Evolutionary conservation across 2,113 vertebrate species (phyloP).

Genomic region (Bungarus multicinctus): DNA sequence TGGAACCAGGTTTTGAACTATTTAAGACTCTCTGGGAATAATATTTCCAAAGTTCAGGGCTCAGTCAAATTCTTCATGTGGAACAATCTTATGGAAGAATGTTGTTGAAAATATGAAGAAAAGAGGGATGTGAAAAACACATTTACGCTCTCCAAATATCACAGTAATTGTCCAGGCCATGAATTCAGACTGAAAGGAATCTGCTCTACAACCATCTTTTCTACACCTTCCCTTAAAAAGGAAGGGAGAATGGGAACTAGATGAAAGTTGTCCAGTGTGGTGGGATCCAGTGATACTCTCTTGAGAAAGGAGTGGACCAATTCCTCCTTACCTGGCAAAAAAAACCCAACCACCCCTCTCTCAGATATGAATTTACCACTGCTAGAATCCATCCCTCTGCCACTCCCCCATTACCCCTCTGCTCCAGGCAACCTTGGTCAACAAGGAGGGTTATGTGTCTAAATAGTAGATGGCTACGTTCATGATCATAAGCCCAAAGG

Average conservation of each 20-base stretch:
- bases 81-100: background rate
- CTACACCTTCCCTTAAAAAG: background rate
- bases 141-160: background rate
- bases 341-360: background rate
- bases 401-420: background rate
- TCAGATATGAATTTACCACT: background rate
- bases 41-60: background rate
- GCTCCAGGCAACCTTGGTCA: background rate
- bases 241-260: background rate
- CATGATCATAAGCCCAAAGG: background rate
- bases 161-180: background rate
- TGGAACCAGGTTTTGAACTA: background rate
- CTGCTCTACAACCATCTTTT: background rate
- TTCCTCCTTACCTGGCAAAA: background rate
- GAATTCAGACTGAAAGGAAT: background rate
- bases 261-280: background rate
- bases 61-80: background rate
- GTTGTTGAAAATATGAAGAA: background rate
- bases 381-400: background rate
- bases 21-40: background rate
- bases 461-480: background rate
- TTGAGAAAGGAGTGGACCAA: background rate
- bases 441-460: background rate
- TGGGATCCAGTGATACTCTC: background rate
- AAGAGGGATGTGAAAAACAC: background rate